phyloP scores from a whole-genome alignment of 2,888 invertebrate species.

The Chalcosyrphus nemorum region DNA sequence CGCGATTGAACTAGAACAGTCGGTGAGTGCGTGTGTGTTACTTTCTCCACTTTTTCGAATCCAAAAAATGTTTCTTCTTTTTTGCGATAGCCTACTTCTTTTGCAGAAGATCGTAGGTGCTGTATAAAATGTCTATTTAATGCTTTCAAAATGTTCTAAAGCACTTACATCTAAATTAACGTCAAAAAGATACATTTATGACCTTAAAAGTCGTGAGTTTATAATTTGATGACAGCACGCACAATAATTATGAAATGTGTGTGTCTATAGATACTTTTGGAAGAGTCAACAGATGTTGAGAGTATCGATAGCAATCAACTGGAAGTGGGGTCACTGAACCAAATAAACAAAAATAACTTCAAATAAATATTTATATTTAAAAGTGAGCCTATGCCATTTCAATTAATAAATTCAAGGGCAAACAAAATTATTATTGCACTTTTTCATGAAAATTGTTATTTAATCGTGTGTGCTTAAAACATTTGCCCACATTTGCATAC shows the following conservation, averaged over 20 bases:
- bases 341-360: neutral
- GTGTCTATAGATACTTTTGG: neutral
- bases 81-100: constrained; percentile 11
- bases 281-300: neutral
- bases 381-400: neutral
- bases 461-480: neutral
- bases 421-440: neutral
- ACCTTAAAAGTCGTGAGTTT: neutral
- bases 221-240: neutral
- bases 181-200: neutral
- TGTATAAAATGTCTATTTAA: no score
- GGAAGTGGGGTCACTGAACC: neutral
- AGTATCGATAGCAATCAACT: neutral
- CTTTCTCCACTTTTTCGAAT: constrained; percentile 19
- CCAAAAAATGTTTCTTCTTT: neutral
- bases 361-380: neutral
- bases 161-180: neutral
- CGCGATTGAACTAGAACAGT: constrained; percentile 37
- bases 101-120: constrained; percentile 20
- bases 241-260: neutral
- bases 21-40: neutral
- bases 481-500: constrained; percentile 16
- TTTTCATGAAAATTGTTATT: constrained; percentile 6
- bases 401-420: neutral
- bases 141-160: neutral